Evolutionary conservation across 2,797 vertebrate genomes (phyloP).

Genomic region (Melanotaenia nigrans): DNA sequence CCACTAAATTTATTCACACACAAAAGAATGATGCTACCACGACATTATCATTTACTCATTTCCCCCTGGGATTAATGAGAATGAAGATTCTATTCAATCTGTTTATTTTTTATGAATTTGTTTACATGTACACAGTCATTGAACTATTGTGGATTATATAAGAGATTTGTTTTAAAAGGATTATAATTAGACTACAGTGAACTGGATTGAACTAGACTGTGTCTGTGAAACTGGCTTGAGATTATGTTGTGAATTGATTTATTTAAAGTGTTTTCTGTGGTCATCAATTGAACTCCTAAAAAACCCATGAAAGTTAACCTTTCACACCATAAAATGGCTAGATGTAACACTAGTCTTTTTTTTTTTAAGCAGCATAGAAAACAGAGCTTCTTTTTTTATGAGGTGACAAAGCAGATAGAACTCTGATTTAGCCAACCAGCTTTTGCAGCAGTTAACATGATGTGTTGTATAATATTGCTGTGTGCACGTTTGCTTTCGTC

Average conservation of each 20-base stretch:
- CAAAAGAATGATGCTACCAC: neutral
- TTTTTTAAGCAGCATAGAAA: neutral
- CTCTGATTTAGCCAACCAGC: neutral
- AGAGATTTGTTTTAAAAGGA: too few species aligned
- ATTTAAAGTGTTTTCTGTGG: constrained; percentile 1
- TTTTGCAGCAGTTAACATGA: neutral
- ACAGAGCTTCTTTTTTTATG: neutral
- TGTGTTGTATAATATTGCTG: neutral
- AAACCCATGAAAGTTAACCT: neutral
- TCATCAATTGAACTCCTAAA: neutral
- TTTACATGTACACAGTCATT: neutral
- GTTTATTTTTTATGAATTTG: neutral
- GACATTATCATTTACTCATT: neutral
- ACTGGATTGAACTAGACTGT: too few species aligned
- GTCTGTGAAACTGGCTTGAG: neutral
- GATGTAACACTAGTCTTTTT: neutral
- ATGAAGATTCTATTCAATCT: neutral
- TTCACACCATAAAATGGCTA: neutral
- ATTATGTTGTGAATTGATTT: neutral
- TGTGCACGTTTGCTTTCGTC: neutral
- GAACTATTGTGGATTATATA: neutral
- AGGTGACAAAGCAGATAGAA: neutral
- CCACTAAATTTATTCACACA: too few species aligned
- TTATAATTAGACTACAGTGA: too few species aligned
- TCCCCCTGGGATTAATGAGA: neutral